Evolutionary conservation across 2,797 vertebrate genomes (phyloP).

Genomic region (Taeniopygia guttata): DNA sequence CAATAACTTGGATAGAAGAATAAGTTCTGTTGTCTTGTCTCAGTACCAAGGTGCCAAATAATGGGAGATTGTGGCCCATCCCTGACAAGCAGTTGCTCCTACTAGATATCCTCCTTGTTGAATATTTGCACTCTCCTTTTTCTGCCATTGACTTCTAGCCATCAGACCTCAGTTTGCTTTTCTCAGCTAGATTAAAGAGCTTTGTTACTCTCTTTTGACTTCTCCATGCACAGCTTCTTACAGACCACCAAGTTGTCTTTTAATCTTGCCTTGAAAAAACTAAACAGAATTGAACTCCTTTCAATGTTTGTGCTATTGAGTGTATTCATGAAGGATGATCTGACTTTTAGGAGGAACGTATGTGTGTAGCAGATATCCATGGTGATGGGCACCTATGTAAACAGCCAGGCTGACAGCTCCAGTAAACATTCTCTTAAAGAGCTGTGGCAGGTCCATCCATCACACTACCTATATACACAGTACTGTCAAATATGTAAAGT

Average conservation of each 20-base stretch:
- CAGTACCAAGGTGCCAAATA: background rate
- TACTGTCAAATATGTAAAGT: conserved; percentile 18
- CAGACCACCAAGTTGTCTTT: conserved; percentile 39
- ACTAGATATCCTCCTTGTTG: background rate
- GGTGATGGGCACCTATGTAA: conserved; percentile 45
- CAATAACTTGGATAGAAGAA: background rate
- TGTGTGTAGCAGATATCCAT: conserved; percentile 42
- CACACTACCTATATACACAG: background rate
- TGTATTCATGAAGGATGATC: conserved; percentile 41
- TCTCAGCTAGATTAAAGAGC: conserved; percentile 45
- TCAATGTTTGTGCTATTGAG: background rate
- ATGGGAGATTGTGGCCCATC: background rate
- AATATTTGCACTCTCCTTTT: conserved; percentile 6
- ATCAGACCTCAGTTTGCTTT: conserved; percentile 10
- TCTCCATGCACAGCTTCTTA: conserved; percentile 12
- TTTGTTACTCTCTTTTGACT: background rate
- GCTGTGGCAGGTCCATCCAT: conserved; percentile 44
- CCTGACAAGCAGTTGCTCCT: background rate
- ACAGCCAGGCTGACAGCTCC: background rate
- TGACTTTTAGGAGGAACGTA: conserved; percentile 27
- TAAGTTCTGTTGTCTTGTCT: background rate
- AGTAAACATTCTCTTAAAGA: conserved; percentile 36
- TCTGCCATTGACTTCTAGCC: background rate
- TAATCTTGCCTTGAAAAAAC: conserved; percentile 26
- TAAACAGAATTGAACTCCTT: conserved; percentile 4